Evolutionary conservation across 1,140 invertebrate genomes (phyloP).

Genomic region (Bombus superbus): DNA sequence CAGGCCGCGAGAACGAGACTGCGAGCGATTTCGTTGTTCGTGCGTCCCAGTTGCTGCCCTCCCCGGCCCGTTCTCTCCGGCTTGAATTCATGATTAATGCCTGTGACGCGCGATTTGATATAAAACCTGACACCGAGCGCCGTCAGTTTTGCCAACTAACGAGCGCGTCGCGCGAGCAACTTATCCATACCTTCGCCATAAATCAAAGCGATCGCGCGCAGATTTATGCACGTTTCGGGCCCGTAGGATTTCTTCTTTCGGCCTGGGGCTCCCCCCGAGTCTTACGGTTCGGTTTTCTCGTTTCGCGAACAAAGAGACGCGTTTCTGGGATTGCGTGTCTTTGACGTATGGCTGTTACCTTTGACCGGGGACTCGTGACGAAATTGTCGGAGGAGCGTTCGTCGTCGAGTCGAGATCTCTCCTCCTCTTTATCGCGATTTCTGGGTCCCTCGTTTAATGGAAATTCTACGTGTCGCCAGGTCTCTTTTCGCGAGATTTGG

Average conservation of each 20-base stretch:
- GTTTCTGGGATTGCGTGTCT: background rate
- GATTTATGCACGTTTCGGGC: constrained; percentile 54
- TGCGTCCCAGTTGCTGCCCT: background rate
- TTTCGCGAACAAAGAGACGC: too few species aligned
- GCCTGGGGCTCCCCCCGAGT: too few species aligned
- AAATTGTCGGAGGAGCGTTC: background rate
- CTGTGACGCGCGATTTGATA: constrained; percentile 64
- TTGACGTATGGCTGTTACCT: background rate
- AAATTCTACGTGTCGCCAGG: too few species aligned
- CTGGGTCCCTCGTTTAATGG: too few species aligned
- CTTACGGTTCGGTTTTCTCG: too few species aligned
- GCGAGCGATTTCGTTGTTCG: constrained; percentile 13
- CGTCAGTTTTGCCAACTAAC: constrained; percentile 65
- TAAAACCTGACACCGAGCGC: constrained; percentile 62
- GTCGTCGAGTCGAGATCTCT: too few species aligned
- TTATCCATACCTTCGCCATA: constrained; percentile 66
- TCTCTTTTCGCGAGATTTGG: background rate
- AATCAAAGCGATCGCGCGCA: constrained; percentile 55
- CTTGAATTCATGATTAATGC: constrained; percentile 66
- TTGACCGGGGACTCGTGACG: background rate
- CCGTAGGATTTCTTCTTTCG: background rate
- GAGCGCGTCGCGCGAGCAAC: constrained; percentile 54
- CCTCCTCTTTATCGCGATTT: too few species aligned
- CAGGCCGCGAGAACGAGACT: too few species aligned
- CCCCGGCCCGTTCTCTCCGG: background rate